Percentiles rank a stretch among this genome's conserved stretches.
phyloP scores from a whole-genome alignment of 2,797 vertebrate species.

The Odontamblyopus lacepedii region DNA sequence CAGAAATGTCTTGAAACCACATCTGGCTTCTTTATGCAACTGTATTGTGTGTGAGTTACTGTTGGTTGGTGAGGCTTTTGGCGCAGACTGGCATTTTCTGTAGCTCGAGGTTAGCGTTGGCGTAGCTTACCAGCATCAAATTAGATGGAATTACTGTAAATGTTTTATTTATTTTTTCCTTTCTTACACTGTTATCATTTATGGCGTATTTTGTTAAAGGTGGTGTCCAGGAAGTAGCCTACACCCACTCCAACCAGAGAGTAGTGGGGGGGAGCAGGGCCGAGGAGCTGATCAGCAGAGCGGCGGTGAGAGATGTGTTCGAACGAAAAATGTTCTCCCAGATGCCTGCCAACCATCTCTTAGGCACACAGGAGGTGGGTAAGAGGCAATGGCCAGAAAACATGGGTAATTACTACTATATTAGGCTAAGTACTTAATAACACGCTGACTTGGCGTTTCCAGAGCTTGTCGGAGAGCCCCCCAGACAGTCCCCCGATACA shows the following conservation, averaged over 20 bases:
- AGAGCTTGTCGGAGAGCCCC: constrained; percentile 53
- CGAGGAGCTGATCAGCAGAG: constrained; percentile 88
- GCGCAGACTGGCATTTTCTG: too few species aligned
- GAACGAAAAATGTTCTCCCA: constrained; percentile 88
- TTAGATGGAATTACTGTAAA: background rate
- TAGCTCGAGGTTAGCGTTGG: too few species aligned
- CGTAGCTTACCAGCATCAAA: background rate
- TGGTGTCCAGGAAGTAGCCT: constrained; percentile 85
- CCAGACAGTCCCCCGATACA: constrained; percentile 22
- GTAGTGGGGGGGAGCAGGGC: constrained; percentile 94
- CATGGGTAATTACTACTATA: constrained; percentile 3
- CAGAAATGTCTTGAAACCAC: too few species aligned
- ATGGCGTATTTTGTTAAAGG: constrained; percentile 61
- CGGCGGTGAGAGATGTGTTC: constrained; percentile 89
- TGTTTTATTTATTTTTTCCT: background rate
- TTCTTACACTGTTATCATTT: background rate
- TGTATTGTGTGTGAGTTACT: too few species aligned
- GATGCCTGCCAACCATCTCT: constrained; percentile 87
- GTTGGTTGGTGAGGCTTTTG: too few species aligned
- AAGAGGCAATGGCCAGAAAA: constrained; percentile 46
- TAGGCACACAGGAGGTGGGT: constrained; percentile 80
- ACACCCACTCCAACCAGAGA: constrained; percentile 92
- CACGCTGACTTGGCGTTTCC: constrained; percentile 21
- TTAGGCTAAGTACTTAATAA: background rate
- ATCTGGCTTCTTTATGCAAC: too few species aligned